Evolutionary conservation across 2,888 invertebrate species (phyloP), one percentile per base, ranked within the genome.

Genomic region (Galerucella calmariensis): DNA sequence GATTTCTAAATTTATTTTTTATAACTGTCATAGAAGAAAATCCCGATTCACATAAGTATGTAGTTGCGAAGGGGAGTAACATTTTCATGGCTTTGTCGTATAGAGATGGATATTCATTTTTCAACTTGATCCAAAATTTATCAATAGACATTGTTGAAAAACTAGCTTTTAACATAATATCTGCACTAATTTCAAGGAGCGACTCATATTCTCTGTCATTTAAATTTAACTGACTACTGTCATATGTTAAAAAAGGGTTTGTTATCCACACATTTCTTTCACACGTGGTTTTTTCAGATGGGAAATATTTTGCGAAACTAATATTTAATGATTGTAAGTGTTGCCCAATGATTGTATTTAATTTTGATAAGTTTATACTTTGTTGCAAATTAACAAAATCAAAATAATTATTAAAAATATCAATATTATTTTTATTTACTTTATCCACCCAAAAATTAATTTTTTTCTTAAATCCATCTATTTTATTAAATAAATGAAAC

Each of bases 401-500:
- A 61, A 61, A 61, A 61, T 61, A 61, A 61, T 61, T 61, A 61
- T 61, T 61, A 27, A 61, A 61, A 20, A 61, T 12, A 61, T 61
- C 61, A 61, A 61, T 61, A 61, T 61, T 24, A 20, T 27, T 61
- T 61, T 61, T 27, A 61, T 61, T 61, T 61, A 61, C 27, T 61
- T 61, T 61, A 61, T 61, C 24, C 61, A 61, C 14, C 61, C 61
- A 24, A 61, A 61, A 61, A 61, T 56, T 61, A 61, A 61, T 61
- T 61, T 61, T 61, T 61, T 61, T 61, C 61, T 61, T 61, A 24
- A 61, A 61, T 61, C 61, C 61, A 61, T 61, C 61, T 61, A 61
- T 61, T 61, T 27, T 61, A 61, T 61, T 61, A 61, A 61, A 61
- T 61, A 61, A 61, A 61, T 61, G 61, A 61, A 61, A 61, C 61